These are phyloP conservation scores for Drosophila colorata DNA, from an alignment of 2,888 invertebrate species.

Conservation along the genomic window DNA sequence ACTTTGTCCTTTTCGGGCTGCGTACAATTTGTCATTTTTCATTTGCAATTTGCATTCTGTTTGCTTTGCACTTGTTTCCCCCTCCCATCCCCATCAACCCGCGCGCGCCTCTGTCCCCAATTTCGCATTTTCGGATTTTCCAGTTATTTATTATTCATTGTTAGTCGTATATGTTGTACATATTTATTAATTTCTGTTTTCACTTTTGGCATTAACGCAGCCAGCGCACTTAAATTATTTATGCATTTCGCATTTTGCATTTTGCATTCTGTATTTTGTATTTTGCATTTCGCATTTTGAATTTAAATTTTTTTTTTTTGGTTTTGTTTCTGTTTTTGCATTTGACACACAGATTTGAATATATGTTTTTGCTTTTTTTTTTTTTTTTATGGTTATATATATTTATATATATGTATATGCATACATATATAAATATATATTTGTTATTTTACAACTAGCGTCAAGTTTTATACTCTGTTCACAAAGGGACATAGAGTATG, in stretches of 20 bases:
- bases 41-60: constrained; percentile 71
- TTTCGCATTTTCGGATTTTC: constrained; percentile 3
- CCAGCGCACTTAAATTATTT: constrained; percentile 56
- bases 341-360: constrained; percentile 24
- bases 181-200: constrained; percentile 68
- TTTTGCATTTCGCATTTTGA: constrained; percentile 17
- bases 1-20: constrained; percentile 64
- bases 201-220: constrained; percentile 53
- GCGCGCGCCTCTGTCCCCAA: neutral
- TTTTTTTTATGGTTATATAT: constrained; percentile 2
- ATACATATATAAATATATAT: constrained; percentile 5
- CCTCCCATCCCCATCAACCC: neutral
- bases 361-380: neutral
- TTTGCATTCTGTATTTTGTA: constrained; percentile 10
- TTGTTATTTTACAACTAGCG: neutral
- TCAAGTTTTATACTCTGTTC: neutral
- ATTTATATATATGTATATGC: neutral
- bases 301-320: constrained; percentile 3
- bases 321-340: neutral
- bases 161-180: constrained; percentile 47
- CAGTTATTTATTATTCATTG: constrained; percentile 75
- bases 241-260: constrained; percentile 27
- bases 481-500: neutral
- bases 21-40: constrained; percentile 71
- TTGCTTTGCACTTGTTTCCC: constrained; percentile 34